Evolutionary conservation across 2,888 invertebrate species (phyloP).

Genomic region (Drosophila borborema): DNA sequence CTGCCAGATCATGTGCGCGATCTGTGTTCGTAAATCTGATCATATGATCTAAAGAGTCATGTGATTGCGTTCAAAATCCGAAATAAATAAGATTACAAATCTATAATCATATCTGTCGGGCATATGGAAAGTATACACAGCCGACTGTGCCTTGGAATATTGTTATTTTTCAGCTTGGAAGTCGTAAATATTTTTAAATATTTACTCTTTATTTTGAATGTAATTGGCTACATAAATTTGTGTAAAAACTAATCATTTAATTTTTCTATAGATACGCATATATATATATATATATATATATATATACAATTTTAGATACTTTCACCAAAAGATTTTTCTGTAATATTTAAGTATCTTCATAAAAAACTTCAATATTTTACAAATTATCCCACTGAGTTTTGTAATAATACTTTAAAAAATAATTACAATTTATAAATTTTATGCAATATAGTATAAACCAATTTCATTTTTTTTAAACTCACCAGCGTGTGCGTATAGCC

Average conservation of each 20-base stretch:
- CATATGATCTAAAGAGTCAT: conserved; percentile 44
- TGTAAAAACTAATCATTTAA: too few species aligned
- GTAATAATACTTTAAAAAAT: not conserved
- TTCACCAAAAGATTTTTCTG: too few species aligned
- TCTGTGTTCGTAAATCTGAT: conserved; percentile 22
- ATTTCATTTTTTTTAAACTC: conserved; percentile 42
- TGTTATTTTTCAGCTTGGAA: not conserved
- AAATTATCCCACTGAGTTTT: too few species aligned
- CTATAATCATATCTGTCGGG: conserved; percentile 2
- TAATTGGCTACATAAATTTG: too few species aligned
- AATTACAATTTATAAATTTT: too few species aligned
- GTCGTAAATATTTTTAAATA: not conserved
- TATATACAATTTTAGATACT: too few species aligned
- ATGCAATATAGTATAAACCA: not conserved
- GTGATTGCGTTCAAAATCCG: conserved; percentile 29
- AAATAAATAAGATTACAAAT: conserved; percentile 19
- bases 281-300: too few species aligned
- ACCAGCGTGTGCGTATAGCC: conserved; percentile 83
- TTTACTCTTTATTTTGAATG: not conserved
- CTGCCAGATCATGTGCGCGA: conserved; percentile 44
- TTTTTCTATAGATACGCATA: too few species aligned
- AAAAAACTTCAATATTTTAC: too few species aligned
- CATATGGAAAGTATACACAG: not conserved
- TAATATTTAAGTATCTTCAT: too few species aligned
- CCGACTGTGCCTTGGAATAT: not conserved